Evolutionary conservation across 2,888 invertebrate species (phyloP), one percentile per base, ranked within the genome.

Genomic region (Agriopis leucophaearia): DNA sequence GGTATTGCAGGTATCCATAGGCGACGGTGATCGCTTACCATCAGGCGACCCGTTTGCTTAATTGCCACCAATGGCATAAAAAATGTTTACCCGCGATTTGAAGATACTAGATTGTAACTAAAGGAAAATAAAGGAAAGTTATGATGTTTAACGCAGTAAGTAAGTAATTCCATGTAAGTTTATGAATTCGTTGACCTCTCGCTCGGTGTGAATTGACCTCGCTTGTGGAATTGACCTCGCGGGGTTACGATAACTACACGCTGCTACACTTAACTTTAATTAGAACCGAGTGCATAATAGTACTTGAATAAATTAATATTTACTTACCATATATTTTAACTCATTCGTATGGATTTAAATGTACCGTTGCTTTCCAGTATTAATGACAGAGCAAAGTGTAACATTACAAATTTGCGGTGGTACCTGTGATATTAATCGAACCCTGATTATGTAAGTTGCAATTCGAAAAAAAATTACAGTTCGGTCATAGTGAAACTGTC

Each of bases 231-330:
- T 48, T 48, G 36, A 58, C 47, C 58, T 35, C 61, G 42, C 52
- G 54, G 12, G 54, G 54, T 54, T 16, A 50, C 7, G 8, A 36
- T 13, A 18, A 42, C 44, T 15, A 38, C 54, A 38, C 0, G 16
- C 35, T 8, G 8, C 35, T 57, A 47, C 47, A 36, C 38, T 47
- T 16, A 38, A 8, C 48, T 58, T 58, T 48, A 58, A 58, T 58
- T 58, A 58, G 16, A 58, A 48, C 48, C 36, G 48, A 58, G 47
- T 58, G 48, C 38, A 48, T 58, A 16, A 47, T 58, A 12, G 12
- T 38, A 48, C 38, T 38, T 5, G 58, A 40, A 56, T 56, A 44
- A 27, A 58, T 58, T 48, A 58, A 58, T 48, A 36, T 48, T 58
- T 58, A 15, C 48, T 48, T 36, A 58, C 1, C 7, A 42, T 12